These are phyloP conservation scores for Acanthiza pusilla DNA, from an alignment of 2,797 vertebrate genomes.

Conservation along the genomic window DNA sequence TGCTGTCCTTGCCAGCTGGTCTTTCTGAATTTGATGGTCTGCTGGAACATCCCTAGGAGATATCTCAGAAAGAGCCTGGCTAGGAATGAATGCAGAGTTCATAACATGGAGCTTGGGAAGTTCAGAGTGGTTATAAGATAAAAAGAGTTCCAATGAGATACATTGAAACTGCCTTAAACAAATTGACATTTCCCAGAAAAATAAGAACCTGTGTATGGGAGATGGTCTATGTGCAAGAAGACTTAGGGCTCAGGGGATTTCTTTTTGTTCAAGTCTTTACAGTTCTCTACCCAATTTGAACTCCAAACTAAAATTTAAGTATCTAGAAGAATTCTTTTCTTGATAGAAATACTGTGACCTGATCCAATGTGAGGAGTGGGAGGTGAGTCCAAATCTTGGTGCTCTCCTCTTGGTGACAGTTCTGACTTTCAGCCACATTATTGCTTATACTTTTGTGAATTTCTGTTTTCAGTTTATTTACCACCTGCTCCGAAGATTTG, in stretches of 20 bases:
- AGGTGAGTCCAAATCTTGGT: neutral
- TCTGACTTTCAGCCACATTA: neutral
- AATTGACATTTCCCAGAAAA: neutral
- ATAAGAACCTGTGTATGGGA: neutral
- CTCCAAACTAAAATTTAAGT: neutral
- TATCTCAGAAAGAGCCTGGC: neutral
- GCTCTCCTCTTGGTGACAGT: neutral
- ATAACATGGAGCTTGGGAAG: neutral
- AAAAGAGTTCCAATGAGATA: neutral
- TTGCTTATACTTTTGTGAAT: neutral
- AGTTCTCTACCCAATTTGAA: neutral
- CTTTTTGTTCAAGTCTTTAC: neutral
- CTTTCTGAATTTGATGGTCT: neutral
- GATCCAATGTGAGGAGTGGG: neutral
- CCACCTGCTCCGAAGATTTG: neutral
- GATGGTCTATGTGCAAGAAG: neutral
- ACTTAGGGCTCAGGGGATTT: neutral
- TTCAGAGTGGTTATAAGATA: neutral
- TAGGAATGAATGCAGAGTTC: neutral
- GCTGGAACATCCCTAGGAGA: neutral
- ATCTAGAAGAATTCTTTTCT: neutral
- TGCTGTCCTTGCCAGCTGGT: neutral
- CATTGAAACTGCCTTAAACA: neutral
- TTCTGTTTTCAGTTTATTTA: neutral
- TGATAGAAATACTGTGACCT: neutral